Evolutionary conservation across 2,888 invertebrate genomes (phyloP).

Genomic region (Stenolophus ochropezus): DNA sequence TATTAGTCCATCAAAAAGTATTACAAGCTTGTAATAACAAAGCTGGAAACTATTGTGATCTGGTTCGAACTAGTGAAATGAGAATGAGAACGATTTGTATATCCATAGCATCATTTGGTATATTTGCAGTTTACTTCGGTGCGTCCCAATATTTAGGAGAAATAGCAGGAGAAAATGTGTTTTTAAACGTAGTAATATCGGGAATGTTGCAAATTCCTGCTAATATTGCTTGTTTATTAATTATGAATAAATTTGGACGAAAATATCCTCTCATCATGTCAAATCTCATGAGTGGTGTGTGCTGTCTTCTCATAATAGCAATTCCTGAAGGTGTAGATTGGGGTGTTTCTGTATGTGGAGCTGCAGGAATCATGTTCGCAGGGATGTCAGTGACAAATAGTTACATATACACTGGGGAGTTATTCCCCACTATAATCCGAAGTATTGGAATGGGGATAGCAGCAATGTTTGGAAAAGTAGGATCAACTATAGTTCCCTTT

Average conservation of each 20-base stretch:
- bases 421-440: conserved; percentile 91
- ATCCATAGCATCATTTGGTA: conserved; percentile 87
- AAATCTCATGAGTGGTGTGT: conserved; percentile 79
- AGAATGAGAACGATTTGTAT: conserved; percentile 83
- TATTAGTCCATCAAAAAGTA: conserved; percentile 47
- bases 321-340: conserved; percentile 67
- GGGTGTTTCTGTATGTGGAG: conserved; percentile 70
- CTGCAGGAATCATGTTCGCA: conserved; percentile 85
- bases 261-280: conserved; percentile 80
- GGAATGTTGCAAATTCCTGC: conserved; percentile 81
- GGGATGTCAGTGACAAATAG: conserved; percentile 89
- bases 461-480: conserved; percentile 89
- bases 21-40: neutral
- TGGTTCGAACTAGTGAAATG: conserved; percentile 82
- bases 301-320: conserved; percentile 79
- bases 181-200: conserved; percentile 88
- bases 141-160: conserved; percentile 90
- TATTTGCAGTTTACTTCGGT: conserved; percentile 91
- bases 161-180: conserved; percentile 87
- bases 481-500: conserved; percentile 90
- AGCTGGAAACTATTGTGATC: conserved; percentile 75
- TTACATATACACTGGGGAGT: conserved; percentile 90
- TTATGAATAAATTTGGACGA: conserved; percentile 79
- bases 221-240: conserved; percentile 75
- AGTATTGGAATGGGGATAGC: conserved; percentile 91